Base-by-base conservation (phyloP, 2,113 vertebrate genomes). In the Narcine bancroftii region DNA sequence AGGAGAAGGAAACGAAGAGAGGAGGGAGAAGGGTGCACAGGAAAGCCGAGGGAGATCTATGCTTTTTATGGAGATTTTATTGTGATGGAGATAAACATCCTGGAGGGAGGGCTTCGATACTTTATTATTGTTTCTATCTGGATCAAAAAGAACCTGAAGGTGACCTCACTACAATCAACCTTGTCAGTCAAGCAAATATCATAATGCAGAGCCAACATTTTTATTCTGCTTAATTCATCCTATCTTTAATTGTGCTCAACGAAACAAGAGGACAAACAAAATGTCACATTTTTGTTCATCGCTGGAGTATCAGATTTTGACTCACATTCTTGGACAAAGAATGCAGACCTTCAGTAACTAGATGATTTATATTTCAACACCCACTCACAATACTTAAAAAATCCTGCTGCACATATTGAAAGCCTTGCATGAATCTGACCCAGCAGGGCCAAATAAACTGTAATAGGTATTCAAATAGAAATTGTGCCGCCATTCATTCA, bases 171-270 rank as follows among this genome's bases (percentile, higher is more conserved):
- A 87, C 83, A 87, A 53, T 7, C 13, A 87, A 53, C 53, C 83
- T 26, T 63, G 60, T 89, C 85, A 89, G 42, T 89, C 85, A 89
- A 89, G 36, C 85, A 89, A 36, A 89, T 89, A 42, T 56, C 11
- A 89, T 56, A 89, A 89, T 39, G 85, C n/a, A 89, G 6, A 89
- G 85, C 60, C 50, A 66, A 7, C n/a, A 26, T 66, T 89, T 89
- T 65, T 53, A 50, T 83, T 39, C 53, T 65, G 21, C 60, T 89
- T 33, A 0, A 60, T 42, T 56, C 42, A 60, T 7, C 56, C 65
- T 89, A 42, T 21, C n/a, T 19, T 65, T 89, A 89, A 42, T 65
- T 89, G 85, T 89, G 56, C 56, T 89, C 36, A 89, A 42, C 65
- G 85, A 89, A 89, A 36, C 63, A 13, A 65, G 56, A 89, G 19